These are phyloP conservation scores for Chrysolophus pictus DNA, from an alignment of 2,797 vertebrate genomes.

Conservation along the genomic window DNA sequence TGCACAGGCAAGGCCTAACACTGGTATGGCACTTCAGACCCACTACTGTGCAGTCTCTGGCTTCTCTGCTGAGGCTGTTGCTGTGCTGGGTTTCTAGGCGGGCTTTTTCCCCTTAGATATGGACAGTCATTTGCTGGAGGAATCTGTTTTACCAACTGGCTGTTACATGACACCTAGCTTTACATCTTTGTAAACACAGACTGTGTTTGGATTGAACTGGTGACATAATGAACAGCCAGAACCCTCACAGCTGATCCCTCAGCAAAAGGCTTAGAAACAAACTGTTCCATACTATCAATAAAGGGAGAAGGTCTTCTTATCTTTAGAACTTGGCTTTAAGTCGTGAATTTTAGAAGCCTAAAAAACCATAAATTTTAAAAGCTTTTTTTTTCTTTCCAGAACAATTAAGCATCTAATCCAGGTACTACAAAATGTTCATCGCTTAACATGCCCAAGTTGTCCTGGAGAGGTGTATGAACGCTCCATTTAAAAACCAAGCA, in stretches of 20 bases:
- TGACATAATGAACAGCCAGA: neutral
- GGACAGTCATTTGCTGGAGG: neutral
- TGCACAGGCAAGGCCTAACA: neutral
- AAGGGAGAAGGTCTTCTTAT: neutral
- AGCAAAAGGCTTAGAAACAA: neutral
- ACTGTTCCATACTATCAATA: neutral
- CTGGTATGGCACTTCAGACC: neutral
- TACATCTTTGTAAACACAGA: neutral
- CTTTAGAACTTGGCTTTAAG: neutral
- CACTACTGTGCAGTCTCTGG: neutral
- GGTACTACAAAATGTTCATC: neutral
- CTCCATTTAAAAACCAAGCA: neutral
- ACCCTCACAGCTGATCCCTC: neutral
- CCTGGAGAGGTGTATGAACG: fast-evolving
- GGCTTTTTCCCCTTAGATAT: neutral
- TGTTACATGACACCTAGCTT: neutral
- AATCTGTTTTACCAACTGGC: neutral
- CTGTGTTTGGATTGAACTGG: neutral
- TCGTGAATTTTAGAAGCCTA: neutral
- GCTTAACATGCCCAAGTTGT: neutral
- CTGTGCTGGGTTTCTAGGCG: neutral
- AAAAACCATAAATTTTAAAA: neutral
- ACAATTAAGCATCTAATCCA: neutral
- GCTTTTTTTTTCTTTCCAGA: neutral
- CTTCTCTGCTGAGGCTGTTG: neutral